Evolutionary conservation across 2,113 vertebrate species (phyloP).

Genomic region (Pao palembangensis): DNA sequence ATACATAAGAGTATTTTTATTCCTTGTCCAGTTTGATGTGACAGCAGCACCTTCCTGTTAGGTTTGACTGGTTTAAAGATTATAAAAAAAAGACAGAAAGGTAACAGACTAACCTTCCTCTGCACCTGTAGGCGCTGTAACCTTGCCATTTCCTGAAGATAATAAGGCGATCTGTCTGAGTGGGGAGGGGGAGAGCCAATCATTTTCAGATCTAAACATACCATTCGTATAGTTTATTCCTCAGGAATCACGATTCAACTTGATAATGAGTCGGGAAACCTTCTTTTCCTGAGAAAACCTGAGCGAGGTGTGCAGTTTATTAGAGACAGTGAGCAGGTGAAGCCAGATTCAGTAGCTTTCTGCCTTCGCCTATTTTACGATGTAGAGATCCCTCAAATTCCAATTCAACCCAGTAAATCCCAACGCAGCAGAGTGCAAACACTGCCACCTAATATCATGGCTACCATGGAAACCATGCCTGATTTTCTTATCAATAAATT

Average conservation of each 20-base stretch:
- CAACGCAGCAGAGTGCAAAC: slow-evolving; percentile 35
- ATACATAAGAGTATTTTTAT: slow-evolving; percentile 57
- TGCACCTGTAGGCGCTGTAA: slow-evolving; percentile 67
- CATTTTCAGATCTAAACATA: slow-evolving; percentile 45
- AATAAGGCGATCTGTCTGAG: slow-evolving; percentile 61
- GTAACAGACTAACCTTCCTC: slow-evolving; percentile 57
- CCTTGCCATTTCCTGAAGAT: slow-evolving; percentile 60
- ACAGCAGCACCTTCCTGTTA: slow-evolving; percentile 43
- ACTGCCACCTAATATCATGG: slow-evolving; percentile 39
- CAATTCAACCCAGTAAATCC: slow-evolving; percentile 42
- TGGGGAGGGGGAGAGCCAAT: slow-evolving; percentile 24
- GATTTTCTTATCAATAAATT: slow-evolving; percentile 20
- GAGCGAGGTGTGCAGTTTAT: slow-evolving; percentile 53
- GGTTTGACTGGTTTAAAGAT: slow-evolving; percentile 60
- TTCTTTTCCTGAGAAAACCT: slow-evolving; percentile 52
- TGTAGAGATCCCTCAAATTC: slow-evolving; percentile 40
- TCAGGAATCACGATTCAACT: slow-evolving; percentile 51
- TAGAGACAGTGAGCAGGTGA: slow-evolving; percentile 23
- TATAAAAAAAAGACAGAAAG: slow-evolving; percentile 27
- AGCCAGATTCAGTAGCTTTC: slow-evolving; percentile 7
- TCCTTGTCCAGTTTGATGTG: slow-evolving; percentile 45
- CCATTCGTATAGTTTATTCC: slow-evolving; percentile 47
- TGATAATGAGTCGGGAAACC: slow-evolving; percentile 49
- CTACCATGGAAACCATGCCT: slow-evolving; percentile 52
- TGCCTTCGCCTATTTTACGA: slow-evolving; percentile 51